Evolutionary conservation across 2,888 invertebrate genomes (phyloP), one percentile per base, ranked within the genome.

Genomic region (Pyrgus malvae): DNA sequence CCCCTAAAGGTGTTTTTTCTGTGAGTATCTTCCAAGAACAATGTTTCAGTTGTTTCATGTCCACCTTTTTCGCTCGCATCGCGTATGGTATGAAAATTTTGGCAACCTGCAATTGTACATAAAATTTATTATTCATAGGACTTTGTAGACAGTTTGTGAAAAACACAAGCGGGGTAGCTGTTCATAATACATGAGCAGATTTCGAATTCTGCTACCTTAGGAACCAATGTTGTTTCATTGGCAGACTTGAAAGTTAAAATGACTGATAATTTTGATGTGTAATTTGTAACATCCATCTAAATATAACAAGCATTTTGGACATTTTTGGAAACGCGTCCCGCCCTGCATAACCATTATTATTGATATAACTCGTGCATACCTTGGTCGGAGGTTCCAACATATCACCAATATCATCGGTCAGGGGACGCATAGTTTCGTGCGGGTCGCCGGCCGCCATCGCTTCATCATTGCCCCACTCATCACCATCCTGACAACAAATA

Each of bases 21-120:
- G 86, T 90, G 6, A 96, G 79, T 60, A 93, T 77, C 33, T 91
- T 90, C 93, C 95, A 96, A 59, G 96, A 94, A 48, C 92, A 91
- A n/a, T 90, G 85, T 74, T 97, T 97, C 38, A 97, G 79, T 71
- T 93, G 94, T 68, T 94, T 95, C 93, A 97, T 97, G 70, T 98
- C 96, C 35, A 97, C 93, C 56, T 94, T 95, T 74, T 97, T 97
- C 3, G 97, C 96, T 51, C 94, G 92, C 80, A 94, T 93, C 3
- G 97, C 95, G 77, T 96, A 97, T 0, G 93, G 93, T 58, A 97
- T 94, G 68, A 94, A 92, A 41, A 94, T 92, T 82, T 94, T 94
- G 2, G 92, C 91, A 3, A 94, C 92, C 94, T 94, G 72, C 38
- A 69, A 72, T 54, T 27, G 27, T 2, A 2, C 5, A 8, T n/a